These are phyloP conservation scores for Tridacna gigas DNA, from an alignment of 2,888 invertebrate species.

Conservation along the genomic window DNA sequence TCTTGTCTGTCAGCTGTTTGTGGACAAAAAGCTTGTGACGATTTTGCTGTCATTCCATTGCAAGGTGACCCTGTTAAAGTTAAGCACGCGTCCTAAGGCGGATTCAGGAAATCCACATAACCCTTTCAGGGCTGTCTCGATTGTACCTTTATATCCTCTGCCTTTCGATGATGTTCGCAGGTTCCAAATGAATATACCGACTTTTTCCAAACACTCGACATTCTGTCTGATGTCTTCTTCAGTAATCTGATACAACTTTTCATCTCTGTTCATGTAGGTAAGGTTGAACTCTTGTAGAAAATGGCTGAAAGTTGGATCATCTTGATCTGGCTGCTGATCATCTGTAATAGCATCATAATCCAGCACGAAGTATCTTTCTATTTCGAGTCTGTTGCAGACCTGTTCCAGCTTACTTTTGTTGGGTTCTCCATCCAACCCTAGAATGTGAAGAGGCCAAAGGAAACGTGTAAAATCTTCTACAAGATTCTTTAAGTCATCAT, in stretches of 20 bases:
- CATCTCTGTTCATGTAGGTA: neutral
- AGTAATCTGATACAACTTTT: neutral
- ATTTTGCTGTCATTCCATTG: neutral
- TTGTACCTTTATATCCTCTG: neutral
- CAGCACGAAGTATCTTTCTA: slow-evolving; percentile 4
- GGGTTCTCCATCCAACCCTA: slow-evolving; percentile 7
- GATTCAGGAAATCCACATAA: neutral
- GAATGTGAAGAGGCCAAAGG: slow-evolving; percentile 8
- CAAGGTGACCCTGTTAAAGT: neutral
- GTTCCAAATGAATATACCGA: neutral
- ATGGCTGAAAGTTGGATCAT: neutral
- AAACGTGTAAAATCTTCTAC: neutral
- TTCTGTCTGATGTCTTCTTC: neutral
- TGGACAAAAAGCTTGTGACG: neutral
- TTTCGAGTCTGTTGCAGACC: slow-evolving; percentile 11
- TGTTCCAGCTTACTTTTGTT: neutral
- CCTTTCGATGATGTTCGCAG: neutral
- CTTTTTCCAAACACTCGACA: neutral
- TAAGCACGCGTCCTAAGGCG: neutral
- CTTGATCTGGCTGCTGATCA: neutral
- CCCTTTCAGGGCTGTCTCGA: neutral
- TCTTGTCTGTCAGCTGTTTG: neutral
- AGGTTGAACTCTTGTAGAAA: neutral
- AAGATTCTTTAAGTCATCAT: neutral
- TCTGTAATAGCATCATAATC: slow-evolving; percentile 19